Evolutionary conservation across 2,888 invertebrate genomes (phyloP), one percentile per base, ranked within the genome.

Genomic region (Campoletis raptor): DNA sequence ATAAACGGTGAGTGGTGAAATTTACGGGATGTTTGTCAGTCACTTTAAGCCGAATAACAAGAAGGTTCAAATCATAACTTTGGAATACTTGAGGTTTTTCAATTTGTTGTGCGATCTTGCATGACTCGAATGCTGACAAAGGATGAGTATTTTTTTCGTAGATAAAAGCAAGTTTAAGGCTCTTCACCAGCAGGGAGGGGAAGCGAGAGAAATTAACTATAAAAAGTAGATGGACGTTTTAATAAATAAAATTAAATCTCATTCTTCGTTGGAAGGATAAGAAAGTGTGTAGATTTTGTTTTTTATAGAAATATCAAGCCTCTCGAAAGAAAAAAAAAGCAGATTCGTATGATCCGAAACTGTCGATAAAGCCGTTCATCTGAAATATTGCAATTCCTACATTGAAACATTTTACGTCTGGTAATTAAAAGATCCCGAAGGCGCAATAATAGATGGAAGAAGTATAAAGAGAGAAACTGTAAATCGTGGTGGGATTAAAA

Each of bases 401-500:
- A 42, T 67, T 70, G 40, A 57, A 70, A 52, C 54, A 61, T 37
- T 57, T 24, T 6, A 21, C 6, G 40, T 36, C 42, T 30, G 10
- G 12, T 57, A 57, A 57, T 57, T 24, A 57, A 57, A 57, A 57
- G 57, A 57, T 57, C 24, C 12, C 5, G 24, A 30, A 30, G 12
- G 12, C 24, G 12, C 57, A 42, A 76, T 52, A 36, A 36, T 36
- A n/a, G 57, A 36, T 69, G 42, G 30, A 42, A 40, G 54, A 30
- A 70, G 42, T 10, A 30, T 30, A 36, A 45, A n/a, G 7, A 21
- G 24, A 42, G 61, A 21, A 4, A 10, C 9, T 4, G 61, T 70
- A 36, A 36, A n/a, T 36, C 15, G 30, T 42, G 21, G 30, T 30
- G n/a, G 36, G 24, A 70, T 80, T 61, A 61, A 70, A 72, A 80